Evolutionary conservation across 2,888 invertebrate genomes (phyloP), one percentile per base, ranked within the genome.

Genomic region (Trissolcus brochymenae): DNA sequence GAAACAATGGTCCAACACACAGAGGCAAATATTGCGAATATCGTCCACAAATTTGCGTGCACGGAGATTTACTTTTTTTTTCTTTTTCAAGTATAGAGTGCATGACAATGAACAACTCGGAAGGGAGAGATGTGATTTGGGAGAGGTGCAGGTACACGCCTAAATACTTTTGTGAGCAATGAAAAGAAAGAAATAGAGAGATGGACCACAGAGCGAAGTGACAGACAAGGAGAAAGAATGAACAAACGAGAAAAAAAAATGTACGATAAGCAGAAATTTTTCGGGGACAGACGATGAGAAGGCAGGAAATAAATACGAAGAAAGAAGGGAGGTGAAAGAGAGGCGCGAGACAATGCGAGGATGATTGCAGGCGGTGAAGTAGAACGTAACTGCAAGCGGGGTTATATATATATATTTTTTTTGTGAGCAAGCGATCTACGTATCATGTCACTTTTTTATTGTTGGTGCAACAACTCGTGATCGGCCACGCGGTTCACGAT

Each of bases 31-130:
- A 86, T 85, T 84, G 84, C 87, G 85, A 84, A 84, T 85, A 86
- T 85, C 84, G 85, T 87, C 82, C 85, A 84, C 85, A 84, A 87
- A 87, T 86, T 86, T 86, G 85, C 85, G 85, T 84, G 82, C 81
- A 79, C 82, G 79, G 80, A 82, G 82, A 82, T 81, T 82, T 81
- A 80, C 82, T 81, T 83, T 81, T 83, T 81, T 46, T 46, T 46
- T 7, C 4, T 46, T 46, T 81, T 84, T 82, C 81, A 81, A 78
- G 80, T 81, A 35, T 35, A 35, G 35, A 62, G 82, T 79, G 81
- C 80, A 73, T 74, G 70, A 74, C 70, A 80, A 74, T 72, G 75
- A 76, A 75, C 72, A 66, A 54, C 25, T 71, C 68, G 76, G 76
- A 74, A 74, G 77, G 74, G 68, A 65, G 59, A 53, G 74, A 60